A percentile compares a stretch with the other conserved stretches of the same genome.
These are phyloP conservation scores for Plecotus auritus DNA, from an alignment of 2,113 vertebrate species.

Conservation along the genomic window DNA sequence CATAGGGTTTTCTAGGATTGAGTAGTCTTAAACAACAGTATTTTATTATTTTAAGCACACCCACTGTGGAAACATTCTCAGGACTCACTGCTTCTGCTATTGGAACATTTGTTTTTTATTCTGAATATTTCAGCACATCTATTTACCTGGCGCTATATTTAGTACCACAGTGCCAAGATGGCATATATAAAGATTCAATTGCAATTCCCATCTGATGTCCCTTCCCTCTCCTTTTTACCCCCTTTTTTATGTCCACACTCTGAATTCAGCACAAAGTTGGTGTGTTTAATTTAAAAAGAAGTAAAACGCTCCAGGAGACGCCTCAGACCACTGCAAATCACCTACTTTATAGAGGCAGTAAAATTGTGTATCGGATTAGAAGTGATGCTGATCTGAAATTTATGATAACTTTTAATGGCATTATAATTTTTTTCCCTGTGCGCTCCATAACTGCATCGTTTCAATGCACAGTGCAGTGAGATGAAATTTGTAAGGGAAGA, in stretches of 20 bases:
- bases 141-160: slow-evolving; percentile 89
- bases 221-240: slow-evolving; percentile 88
- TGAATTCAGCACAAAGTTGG: slow-evolving; percentile 89
- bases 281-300: slow-evolving; percentile 92
- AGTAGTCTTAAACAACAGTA: slow-evolving; percentile 81
- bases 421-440: slow-evolving; percentile 87
- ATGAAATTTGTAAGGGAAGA: slow-evolving; percentile 86
- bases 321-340: slow-evolving; percentile 89
- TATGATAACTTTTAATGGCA: slow-evolving; percentile 92
- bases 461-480: slow-evolving; percentile 81
- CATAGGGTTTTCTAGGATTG: slow-evolving; percentile 68
- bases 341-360: slow-evolving; percentile 89
- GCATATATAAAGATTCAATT: slow-evolving; percentile 89
- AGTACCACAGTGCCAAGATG: slow-evolving; percentile 86
- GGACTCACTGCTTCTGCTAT: slow-evolving; percentile 77
- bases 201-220: slow-evolving; percentile 89
- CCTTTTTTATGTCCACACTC: slow-evolving; percentile 87
- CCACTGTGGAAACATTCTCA: slow-evolving; percentile 72
- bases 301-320: slow-evolving; percentile 86
- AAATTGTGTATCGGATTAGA: slow-evolving; percentile 91
- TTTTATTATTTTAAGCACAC: slow-evolving; percentile 76
- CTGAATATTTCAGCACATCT: slow-evolving; percentile 88
- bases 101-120: slow-evolving; percentile 89
- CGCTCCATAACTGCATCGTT: slow-evolving; percentile 81
- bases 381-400: slow-evolving; percentile 90